Evolutionary conservation across 2,888 invertebrate species (phyloP), one percentile per base, ranked within the genome.

Genomic region (Saturnia japonica): DNA sequence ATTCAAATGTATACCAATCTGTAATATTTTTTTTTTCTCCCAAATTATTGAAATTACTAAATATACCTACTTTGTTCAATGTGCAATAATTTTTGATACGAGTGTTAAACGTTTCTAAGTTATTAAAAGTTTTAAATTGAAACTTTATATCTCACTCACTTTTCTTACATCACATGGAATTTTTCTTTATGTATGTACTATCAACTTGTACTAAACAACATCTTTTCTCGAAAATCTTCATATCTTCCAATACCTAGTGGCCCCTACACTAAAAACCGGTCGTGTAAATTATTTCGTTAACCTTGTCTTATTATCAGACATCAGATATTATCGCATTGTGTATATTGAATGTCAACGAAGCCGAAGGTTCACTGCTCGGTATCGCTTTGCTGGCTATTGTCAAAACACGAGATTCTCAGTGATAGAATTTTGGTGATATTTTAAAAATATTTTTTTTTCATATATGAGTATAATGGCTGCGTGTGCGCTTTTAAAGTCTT

Each of bases 271-370:
- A 22, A 16, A 54, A 43, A 66, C 40, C n/a, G 66, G 51, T 25
- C 14, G 28, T 67, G 54, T 42, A 70, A 28, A 67, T 57, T 67
- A 16, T 67, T 75, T 73, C 68, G 73, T 71, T 81, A 85, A 87
- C 88, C 88, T 90, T 88, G 89, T 76, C 74, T 82, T 83, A 85
- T 83, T 86, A 87, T 85, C 87, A 81, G 81, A 82, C 85, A 87
- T 85, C 87, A 81, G 81, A 82, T 78, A 81, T 85, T 82, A 85
- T 85, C 85, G 77, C 76, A 73, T 71, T 66, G 64, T 72, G 64
- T 57, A 69, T 76, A 79, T 80, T 82, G 79, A 82, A 80, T 84
- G 84, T 82, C 84, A 85, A 82, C 80, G 78, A 70, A 75, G 71
- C n/a, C 40, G 9, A 28, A 25, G 57, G 57, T 60, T 60, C 14